Base-by-base conservation (phyloP, 2,113 vertebrate species). In the Aphyosemion australe region DNA sequence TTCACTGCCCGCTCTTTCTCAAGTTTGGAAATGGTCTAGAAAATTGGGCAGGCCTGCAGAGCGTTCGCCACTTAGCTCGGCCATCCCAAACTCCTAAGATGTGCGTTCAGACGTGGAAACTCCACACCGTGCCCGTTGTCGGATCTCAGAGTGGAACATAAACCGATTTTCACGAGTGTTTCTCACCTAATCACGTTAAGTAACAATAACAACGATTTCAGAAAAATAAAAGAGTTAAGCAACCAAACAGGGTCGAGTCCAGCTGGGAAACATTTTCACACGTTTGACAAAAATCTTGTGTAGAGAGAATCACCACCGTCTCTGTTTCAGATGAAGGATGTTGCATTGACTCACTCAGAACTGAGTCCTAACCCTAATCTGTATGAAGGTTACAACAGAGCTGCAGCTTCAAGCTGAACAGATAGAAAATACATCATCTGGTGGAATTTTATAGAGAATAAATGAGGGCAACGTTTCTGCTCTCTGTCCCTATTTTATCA, bases 21-120 rank as follows among this genome's bases (percentile, higher is more conserved):
- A 92, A 90, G 87, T 90, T 90, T 78, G 91, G 91, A 93, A 92
- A 93, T 92, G 83, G 84, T 84, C 88, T 87, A 90, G 90, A 92
- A 93, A 93, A 92, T 93, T 92, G 90, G 80, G 61, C 60, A 87
- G 86, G 87, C 82, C 92, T 93, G 91, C 86, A 84, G 87, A 92
- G 86, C 90, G 90, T 93, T 91, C 79, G 72, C 80, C 85, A 83
- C 84, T 90, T 88, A 85, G 80, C 77, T 80, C 63, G 50, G 65
- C 70, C 50, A 68, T 72, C 71, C 65, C 79, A 61, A 69, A 76
- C 73, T 78, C 59, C 61, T 66, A 72, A 72, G 72, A 59, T 52
- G 72, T 80, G 61, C 66, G 73, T 65, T 60, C 68, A 9, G 60
- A 72, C 31, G 16, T 64, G 62, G 76, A 76, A 80, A 88, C 76